Evolutionary conservation across 2,888 invertebrate species (phyloP), one percentile per base, ranked within the genome.

Genomic region (Limnephilus rhombicus): DNA sequence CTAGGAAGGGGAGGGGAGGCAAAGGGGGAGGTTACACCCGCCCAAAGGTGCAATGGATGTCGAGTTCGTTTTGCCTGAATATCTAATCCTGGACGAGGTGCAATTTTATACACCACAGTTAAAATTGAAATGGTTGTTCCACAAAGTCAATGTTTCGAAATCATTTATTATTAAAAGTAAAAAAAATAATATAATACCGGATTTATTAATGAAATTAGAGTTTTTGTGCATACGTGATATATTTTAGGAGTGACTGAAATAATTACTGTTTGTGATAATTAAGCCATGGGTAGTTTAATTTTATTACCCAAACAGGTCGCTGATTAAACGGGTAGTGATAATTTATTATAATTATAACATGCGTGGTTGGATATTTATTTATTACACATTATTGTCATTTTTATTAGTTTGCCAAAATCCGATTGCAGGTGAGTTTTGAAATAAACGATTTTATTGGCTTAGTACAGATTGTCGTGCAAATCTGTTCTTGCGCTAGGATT

Each of bases 41-140:
- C 89, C 90, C 91, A 85, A 81, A 90, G 92, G 85, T 90, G 83
- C 83, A 92, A 91, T 91, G 91, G 85, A 91, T 88, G 90, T 92
- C 89, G 24, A 49, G 18, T 53, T 49, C 37, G 86, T 81, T 49
- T 91, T 83, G 83, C 83, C 45, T 85, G 9, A 68, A 68, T 68
- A 68, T 24, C 68, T 68, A 24, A 24, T 68, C n/a, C 68, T 2
- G 68, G 68, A 1, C n/a, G 24, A 3, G 68, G n/a, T 5, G 68
- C 1, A 68, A 68, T 68, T 68, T 68, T 68, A 24, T 5, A 68
- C 18, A 24, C 4, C 18, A 15, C 53, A 18, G 18, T 24, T 18
- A 15, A 68, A 24, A 68, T 68, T 1, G 68, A 68, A 68, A 68
- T n/a, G 24, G 18, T 24, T 68, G 18, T 68, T 68, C 7, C 24